Conservation (phyloP, 2,113 vertebrate species). For the Orycteropus afer region DNA sequence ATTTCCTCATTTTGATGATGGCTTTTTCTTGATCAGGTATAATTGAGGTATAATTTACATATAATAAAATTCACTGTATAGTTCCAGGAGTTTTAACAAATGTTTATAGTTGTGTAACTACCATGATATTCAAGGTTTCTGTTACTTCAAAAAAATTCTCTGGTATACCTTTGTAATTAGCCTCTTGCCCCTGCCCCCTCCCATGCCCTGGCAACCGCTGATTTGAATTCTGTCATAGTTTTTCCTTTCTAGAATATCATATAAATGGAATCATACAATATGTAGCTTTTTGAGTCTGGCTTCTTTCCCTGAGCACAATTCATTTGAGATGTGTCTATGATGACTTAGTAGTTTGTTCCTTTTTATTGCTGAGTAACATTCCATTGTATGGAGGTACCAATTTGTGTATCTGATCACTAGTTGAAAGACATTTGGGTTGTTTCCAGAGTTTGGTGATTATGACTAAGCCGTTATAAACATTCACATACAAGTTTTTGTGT, state of each 20-base stretch:
- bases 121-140: not conserved
- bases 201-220: not conserved
- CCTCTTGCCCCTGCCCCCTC: not conserved
- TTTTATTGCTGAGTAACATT: not conserved
- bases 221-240: not conserved
- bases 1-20: not conserved
- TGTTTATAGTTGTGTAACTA: not conserved
- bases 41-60: not conserved
- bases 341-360: not conserved
- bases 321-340: not conserved
- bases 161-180: not conserved
- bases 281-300: not conserved
- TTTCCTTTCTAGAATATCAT: not conserved
- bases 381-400: not conserved
- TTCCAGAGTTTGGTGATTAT: not conserved
- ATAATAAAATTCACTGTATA: not conserved
- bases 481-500: not conserved
- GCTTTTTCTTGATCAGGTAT: not conserved
- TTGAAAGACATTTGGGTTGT: not conserved
- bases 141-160: not conserved
- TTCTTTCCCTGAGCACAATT: not conserved
- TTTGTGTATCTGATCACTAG: not conserved
- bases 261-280: not conserved
- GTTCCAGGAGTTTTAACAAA: not conserved
- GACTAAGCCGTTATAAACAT: not conserved